phyloP scores from a whole-genome alignment of 2,888 invertebrate genomes.

The Eilema griseolum region DNA sequence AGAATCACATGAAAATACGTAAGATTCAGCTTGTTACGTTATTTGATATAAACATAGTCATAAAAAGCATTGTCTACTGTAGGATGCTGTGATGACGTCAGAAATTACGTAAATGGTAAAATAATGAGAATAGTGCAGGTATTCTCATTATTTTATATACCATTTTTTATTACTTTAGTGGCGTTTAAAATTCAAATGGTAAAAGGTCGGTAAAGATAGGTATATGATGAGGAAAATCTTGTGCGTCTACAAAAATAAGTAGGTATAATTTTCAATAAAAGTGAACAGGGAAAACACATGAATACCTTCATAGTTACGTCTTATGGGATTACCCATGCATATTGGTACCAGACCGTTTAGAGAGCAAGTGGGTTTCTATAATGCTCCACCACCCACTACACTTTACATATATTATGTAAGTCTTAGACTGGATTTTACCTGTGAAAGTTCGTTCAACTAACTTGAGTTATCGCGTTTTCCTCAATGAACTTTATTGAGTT shows the following conservation, averaged over 20 bases:
- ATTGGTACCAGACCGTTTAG: too few relatives aligned
- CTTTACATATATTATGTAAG: too few relatives aligned
- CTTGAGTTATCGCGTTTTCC: too few relatives aligned
- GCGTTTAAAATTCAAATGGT: constrained; percentile 3
- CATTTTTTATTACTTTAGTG: not conserved
- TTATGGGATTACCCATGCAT: too few relatives aligned
- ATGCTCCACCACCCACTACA: too few relatives aligned
- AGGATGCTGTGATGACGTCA: not conserved
- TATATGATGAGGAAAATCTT: not conserved
- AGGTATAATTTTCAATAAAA: not conserved
- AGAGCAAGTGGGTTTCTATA: too few relatives aligned
- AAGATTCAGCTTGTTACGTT: not conserved
- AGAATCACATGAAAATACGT: not conserved
- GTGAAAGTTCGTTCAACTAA: too few relatives aligned
- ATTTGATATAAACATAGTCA: not conserved
- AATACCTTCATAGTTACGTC: not conserved
- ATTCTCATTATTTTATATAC: not conserved
- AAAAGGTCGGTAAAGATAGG: too few relatives aligned
- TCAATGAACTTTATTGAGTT: too few relatives aligned
- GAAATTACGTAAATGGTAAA: constrained; percentile 15
- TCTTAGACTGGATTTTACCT: too few relatives aligned
- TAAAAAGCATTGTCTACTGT: not conserved
- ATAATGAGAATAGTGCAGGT: constrained; percentile 11
- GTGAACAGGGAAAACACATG: not conserved
- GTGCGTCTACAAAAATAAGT: not conserved